Evolutionary conservation across 2,113 vertebrate species (phyloP).

Genomic region (Haemorhous mexicanus): DNA sequence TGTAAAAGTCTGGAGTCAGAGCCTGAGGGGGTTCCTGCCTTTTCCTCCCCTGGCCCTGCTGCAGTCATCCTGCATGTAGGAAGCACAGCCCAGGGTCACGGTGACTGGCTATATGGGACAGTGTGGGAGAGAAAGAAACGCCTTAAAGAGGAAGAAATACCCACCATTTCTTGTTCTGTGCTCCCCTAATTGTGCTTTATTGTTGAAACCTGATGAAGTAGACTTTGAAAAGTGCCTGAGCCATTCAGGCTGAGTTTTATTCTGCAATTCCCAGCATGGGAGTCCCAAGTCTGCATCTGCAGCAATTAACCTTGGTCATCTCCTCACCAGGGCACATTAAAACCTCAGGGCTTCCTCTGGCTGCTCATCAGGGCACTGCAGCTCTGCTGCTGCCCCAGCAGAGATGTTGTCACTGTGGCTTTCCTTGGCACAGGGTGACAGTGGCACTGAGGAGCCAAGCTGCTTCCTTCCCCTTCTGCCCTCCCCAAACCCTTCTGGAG

Average conservation of each 20-base stretch:
- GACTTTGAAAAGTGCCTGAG: background rate
- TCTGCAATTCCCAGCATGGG: background rate
- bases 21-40: background rate
- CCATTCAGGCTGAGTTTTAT: background rate
- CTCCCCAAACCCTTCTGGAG: background rate
- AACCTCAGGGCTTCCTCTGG: background rate
- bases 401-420: background rate
- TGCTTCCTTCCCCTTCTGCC: background rate
- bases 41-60: background rate
- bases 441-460: background rate
- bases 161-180: background rate
- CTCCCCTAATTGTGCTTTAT: background rate
- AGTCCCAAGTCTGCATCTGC: background rate
- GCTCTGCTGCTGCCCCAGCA: background rate
- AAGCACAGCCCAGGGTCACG: background rate
- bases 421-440: background rate
- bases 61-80: background rate
- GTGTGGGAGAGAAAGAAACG: background rate
- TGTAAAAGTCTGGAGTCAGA: background rate
- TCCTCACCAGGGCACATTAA: background rate
- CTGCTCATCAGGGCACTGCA: rapidly evolving
- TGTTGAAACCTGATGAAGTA: background rate
- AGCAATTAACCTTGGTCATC: background rate
- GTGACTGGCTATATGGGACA: background rate
- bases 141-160: background rate